Evolutionary conservation across 2,888 invertebrate species (phyloP), one percentile per base, ranked within the genome.

Genomic region (Drosophila subquinaria): DNA sequence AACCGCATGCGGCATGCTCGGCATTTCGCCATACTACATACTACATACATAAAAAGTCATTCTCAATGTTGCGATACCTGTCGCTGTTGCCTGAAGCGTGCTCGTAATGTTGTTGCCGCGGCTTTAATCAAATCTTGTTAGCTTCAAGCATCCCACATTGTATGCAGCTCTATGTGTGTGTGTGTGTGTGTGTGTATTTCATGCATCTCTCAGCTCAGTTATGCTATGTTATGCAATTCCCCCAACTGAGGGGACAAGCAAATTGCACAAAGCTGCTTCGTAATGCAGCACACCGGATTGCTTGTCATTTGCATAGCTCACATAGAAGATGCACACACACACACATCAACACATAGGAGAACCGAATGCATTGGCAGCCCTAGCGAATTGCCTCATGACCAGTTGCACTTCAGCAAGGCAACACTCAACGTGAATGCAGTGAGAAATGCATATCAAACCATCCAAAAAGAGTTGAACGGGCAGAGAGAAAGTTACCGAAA

Each of bases 121-220:
- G 50, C 78, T 61, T 70, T 77, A 77, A 76, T 77, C 74, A 74
- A 78, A 78, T 64, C 74, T 57, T 67, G 43, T 66, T 65, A 42
- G 57, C 69, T 60, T 68, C 13, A 55, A 68, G 66, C 17, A 47
- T 56, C 51, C 56, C 42, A 61, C 52, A 52, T 27, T 52, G 56
- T 53, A 33, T 51, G 40, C 48, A 40, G 20, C 53, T 33, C 13
- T 5, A 1, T 43, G n/a, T 15, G 17, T 5, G 42, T 20, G 13
- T 3, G 8, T 40, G 13, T 38, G 13, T 51, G 20, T 15, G 20
- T 57, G 10, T 36, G 17, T 38, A 11, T 35, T 56, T 42, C 53
- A 43, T 45, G 27, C 15, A 17, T 8, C 30, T 36, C 10, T 36
- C 10, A 60, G 47, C 51, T 56, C 30, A 38, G 52, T 61, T 66